These are phyloP conservation scores for Bruchidius siliquastri DNA, from an alignment of 2,888 invertebrate genomes.

Conservation along the genomic window DNA sequence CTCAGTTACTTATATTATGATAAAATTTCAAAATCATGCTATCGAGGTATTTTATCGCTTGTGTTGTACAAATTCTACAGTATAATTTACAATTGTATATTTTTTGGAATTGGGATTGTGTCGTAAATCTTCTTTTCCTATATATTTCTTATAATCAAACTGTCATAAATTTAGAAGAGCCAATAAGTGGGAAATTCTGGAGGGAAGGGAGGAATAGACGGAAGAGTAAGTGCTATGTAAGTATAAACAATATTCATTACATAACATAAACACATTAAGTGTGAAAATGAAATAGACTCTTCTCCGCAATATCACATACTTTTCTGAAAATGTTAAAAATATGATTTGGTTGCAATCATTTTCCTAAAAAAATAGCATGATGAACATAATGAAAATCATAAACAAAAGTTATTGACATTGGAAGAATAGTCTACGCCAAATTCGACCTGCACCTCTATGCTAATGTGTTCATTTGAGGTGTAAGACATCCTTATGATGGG, in stretches of 20 bases:
- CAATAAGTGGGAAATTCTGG: not conserved
- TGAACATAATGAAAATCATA: no score
- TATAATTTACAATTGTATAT: not conserved
- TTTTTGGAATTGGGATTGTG: no score
- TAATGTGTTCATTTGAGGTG: no score
- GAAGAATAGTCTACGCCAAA: no score
- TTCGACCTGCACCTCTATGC: no score
- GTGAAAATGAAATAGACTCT: not conserved
- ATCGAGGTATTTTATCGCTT: not conserved
- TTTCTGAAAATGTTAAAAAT: no score
- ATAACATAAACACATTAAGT: not conserved
- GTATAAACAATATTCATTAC: not conserved
- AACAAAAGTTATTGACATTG: no score
- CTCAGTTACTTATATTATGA: not conserved
- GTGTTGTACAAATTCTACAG: not conserved
- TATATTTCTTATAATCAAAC: not conserved
- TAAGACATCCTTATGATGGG: no score
- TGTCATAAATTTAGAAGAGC: not conserved
- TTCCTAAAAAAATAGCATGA: no score
- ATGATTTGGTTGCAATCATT: no score
- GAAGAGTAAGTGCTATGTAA: not conserved
- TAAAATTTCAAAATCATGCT: not conserved
- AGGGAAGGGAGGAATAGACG: not conserved
- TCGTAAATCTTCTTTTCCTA: no score
- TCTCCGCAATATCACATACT: not conserved